phyloP scores from a whole-genome alignment of 2,113 vertebrate species.

The Cyprinodon variegatus region DNA sequence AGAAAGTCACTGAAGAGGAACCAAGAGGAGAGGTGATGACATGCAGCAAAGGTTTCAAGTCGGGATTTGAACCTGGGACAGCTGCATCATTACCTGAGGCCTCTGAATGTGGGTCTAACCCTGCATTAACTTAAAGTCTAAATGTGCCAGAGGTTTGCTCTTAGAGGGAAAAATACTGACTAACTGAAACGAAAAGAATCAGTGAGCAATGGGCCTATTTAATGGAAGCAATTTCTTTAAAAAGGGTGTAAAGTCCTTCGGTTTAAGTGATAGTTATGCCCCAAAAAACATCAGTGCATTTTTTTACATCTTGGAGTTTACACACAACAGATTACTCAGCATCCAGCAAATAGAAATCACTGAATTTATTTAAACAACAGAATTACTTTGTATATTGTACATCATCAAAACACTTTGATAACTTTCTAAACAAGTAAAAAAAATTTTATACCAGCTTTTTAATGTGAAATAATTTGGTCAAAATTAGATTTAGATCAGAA shows the following conservation, averaged over 20 bases:
- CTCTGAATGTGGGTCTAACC: too few species aligned
- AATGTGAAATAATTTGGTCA: not conserved
- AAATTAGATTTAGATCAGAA: not conserved
- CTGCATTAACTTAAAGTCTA: too few species aligned
- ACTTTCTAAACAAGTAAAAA: not conserved
- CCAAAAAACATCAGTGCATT: not conserved
- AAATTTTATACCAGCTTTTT: not conserved
- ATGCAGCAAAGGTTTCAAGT: too few species aligned
- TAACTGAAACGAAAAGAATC: too few species aligned
- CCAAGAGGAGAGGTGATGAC: too few species aligned
- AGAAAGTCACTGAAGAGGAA: too few species aligned
- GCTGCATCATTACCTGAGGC: too few species aligned
- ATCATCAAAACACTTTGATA: conserved; percentile 9
- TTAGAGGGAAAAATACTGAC: too few species aligned
- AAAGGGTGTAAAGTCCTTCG: not conserved
- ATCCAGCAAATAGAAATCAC: not conserved
- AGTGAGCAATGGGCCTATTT: too few species aligned
- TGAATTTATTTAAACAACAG: not conserved
- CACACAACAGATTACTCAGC: not conserved
- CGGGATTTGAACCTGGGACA: too few species aligned
- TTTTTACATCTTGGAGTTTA: not conserved
- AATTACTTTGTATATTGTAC: not conserved
- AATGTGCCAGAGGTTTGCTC: too few species aligned
- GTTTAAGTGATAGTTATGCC: not conserved
- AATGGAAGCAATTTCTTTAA: too few species aligned